Evolutionary conservation across 2,888 invertebrate species (phyloP), one percentile per base, ranked within the genome.

Genomic region (Diplolepis rosae): DNA sequence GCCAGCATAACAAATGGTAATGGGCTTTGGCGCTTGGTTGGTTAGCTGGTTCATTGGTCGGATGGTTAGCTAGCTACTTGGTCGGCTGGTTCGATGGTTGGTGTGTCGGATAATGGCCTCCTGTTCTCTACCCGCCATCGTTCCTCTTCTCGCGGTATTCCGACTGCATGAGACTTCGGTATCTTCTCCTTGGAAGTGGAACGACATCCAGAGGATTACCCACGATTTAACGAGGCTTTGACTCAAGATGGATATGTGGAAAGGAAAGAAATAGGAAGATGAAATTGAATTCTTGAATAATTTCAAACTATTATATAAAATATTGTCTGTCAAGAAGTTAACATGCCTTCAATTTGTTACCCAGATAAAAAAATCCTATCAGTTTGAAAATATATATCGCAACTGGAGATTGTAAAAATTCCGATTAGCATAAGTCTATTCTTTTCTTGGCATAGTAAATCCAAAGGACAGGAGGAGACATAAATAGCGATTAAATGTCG

Each of bases 1-100:
- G 74, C 73, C 71, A 72, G 73, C 78, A 77, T 78, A 79, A 82
- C 79, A 78, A 81, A 82, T 82, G 81, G 81, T 81, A 82, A 82
- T 82, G 74, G 81, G 80, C 81, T 78, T 72, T 69, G 65, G 48
- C 69, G 50, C 65, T 69, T 18, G 45, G 69, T 65, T 56, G 71
- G 65, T 71, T 65, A 54, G 69, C 27, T 48, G 73, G 68, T 61
- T 71, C 67, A 69, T 72, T 69, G 69, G 54, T 65, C 68, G 45
- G 75, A 77, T 56, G 51, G 68, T 30, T 48, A 30, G 48, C 45
- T 15, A 35, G 52, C 42, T 35, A 65, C 65, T 61, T 74, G 74
- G 73, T 72, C 74, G 76, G 70, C 74, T 73, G 80, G 73, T 72
- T 75, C 77, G 70, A 75, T 73, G 80, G 76, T 77, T 69, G 79